Percentiles rank a stretch among this genome's conserved stretches.
phyloP scores from a whole-genome alignment of 2,888 invertebrate species.

The Ligdia adustata region DNA sequence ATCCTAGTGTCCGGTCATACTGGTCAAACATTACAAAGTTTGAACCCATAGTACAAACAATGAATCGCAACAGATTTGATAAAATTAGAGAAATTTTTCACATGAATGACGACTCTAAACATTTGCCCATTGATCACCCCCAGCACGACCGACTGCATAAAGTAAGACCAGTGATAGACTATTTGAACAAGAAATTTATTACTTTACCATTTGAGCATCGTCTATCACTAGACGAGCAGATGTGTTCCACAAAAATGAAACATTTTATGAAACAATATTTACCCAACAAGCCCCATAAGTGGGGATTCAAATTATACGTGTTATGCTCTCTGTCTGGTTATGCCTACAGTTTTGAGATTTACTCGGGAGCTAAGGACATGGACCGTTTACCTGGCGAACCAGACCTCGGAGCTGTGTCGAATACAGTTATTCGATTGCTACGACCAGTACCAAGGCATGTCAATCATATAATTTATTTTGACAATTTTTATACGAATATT shows the following conservation, averaged over 20 bases:
- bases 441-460: neutral
- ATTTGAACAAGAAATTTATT: conserved; percentile 46
- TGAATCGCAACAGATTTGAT: conserved; percentile 46
- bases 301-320: conserved; percentile 27
- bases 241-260: conserved; percentile 49
- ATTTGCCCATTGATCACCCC: conserved; percentile 41
- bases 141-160: conserved; percentile 45
- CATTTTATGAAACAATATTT: conserved; percentile 42
- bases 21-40: conserved; percentile 47
- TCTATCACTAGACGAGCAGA: conserved; percentile 38
- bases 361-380: neutral
- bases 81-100: conserved; percentile 44
- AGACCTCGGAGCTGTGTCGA: neutral
- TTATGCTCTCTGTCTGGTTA: neutral
- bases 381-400: neutral
- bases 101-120: conserved; percentile 46
- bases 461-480: no score
- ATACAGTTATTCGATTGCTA: neutral
- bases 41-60: conserved; percentile 43
- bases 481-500: neutral
- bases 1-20: conserved; percentile 46
- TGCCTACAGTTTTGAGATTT: neutral
- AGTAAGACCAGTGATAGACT: conserved; percentile 43
- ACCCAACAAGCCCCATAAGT: conserved; percentile 38
- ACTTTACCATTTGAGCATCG: conserved; percentile 43